Conservation (phyloP, 2,797 vertebrate genomes). For the Tragopan temminckii region DNA sequence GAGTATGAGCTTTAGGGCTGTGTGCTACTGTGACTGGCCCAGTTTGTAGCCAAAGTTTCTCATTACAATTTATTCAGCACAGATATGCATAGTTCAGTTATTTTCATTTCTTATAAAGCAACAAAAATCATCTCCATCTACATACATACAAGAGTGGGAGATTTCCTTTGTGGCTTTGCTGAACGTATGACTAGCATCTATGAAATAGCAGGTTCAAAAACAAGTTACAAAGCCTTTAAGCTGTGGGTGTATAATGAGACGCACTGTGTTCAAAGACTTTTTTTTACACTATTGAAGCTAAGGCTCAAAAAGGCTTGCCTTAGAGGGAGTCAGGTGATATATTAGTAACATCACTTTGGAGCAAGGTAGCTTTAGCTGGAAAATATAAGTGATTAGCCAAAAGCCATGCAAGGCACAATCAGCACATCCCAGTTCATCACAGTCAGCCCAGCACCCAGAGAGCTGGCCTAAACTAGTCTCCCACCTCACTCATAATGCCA, state of each 20-base stretch:
- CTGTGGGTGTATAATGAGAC: neutral
- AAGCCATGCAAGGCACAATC: neutral
- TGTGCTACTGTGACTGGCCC: neutral
- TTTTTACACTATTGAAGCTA: neutral
- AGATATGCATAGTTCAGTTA: neutral
- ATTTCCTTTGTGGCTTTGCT: constrained; percentile 22
- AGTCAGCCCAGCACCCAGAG: neutral
- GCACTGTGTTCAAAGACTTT: neutral
- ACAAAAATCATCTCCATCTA: neutral
- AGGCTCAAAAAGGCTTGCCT: neutral
- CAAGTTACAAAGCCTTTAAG: neutral
- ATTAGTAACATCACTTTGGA: neutral
- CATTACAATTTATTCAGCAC: neutral
- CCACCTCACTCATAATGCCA: neutral
- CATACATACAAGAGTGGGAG: neutral
- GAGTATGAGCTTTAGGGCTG: neutral
- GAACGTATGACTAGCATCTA: neutral
- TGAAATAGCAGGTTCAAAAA: neutral
- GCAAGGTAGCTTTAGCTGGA: neutral
- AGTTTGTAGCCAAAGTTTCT: neutral
- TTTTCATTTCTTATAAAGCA: neutral
- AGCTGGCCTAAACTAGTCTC: constrained; percentile 32
- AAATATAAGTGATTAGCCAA: neutral
- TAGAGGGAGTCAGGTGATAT: neutral
- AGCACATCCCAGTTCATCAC: neutral